Base-by-base conservation (phyloP, 64 coral and sea anemone genomes). In the Hydrozoanthus tunicans region DNA sequence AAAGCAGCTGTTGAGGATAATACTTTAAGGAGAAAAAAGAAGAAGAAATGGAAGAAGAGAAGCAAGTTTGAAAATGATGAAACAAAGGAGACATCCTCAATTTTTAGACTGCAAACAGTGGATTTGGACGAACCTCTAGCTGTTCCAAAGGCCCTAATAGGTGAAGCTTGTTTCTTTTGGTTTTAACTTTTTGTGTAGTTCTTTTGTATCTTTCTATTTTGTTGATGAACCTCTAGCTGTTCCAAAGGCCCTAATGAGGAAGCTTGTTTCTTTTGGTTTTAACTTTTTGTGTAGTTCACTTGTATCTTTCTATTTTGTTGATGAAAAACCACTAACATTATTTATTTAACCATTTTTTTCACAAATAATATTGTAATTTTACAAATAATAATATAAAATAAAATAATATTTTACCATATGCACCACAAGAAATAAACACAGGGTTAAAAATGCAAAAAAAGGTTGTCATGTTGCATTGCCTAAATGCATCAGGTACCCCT, bases 81-180 rank as follows among this genome's bases (percentile, higher is more conserved):
- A 54, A 3, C 14, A 12, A 23, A 51, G 5, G 72, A 52, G 53
- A 71, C 26, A n/a, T 56, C 85, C 57, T 75, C 77, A 17, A 78
- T 23, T 56, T 74, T 68, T 57, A 78, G 56, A 75, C 88, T 90
- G 43, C 70, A 77, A 26, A 81, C 79, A 14, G 64, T 90, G 13
- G 53, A 82, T 1, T 78, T 84, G 56, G 82, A 72, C 74, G 83
- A 90, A 63, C 95, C 95, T 60, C 95, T 96, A 0, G 3, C 89
- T 6, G 77, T 96, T 56, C 95, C 95, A 89, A 6, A 89, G 64
- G 81, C 83, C 62, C 32, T 96, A 15, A 81, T 96, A 77, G 95
- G 95, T 93, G 86, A 90, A 75, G 32, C 32, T 43, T 43, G 32
- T 43, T 43, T 43, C 32, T 43, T 43, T 43, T 43, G 32, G 32